Percentiles rank a stretch among this genome's conserved stretches.
These are phyloP conservation scores for Ellobium chinense DNA, from an alignment of 2,888 invertebrate genomes.

Conservation along the genomic window DNA sequence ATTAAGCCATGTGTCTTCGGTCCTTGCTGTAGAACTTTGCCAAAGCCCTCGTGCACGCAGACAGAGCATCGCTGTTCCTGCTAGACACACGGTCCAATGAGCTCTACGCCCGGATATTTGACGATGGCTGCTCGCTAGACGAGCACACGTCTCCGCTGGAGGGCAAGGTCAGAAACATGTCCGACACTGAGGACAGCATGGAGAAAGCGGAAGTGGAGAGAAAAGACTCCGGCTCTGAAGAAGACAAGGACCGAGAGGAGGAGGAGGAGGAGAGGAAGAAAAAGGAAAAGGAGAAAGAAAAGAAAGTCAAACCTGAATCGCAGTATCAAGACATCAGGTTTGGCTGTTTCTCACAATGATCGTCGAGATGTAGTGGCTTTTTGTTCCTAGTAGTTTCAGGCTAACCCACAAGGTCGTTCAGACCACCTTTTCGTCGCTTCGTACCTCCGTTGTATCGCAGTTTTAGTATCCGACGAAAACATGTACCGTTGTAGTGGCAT, in stretches of 20 bases:
- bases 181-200: background rate
- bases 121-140: conserved; percentile 78
- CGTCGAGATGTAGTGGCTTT: background rate
- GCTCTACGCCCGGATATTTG: conserved; percentile 90
- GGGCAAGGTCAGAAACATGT: background rate
- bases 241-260: conserved; percentile 17
- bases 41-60: conserved; percentile 89
- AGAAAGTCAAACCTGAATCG: conserved; percentile 23
- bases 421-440: too few species aligned
- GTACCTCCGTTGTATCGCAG: too few species aligned
- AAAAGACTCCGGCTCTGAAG: conserved; percentile 11
- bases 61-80: conserved; percentile 90
- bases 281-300: conserved; percentile 30
- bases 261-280: conserved; percentile 29
- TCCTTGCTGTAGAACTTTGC: conserved; percentile 84
- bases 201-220: conserved; percentile 15
- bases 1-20: too few species aligned
- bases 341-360: conserved; percentile 27
- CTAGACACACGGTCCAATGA: conserved; percentile 87
- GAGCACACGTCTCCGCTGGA: background rate
- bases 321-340: conserved; percentile 59
- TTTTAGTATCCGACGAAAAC: too few species aligned
- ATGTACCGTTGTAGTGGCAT: too few species aligned
- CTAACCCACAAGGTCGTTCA: too few species aligned
- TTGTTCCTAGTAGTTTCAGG: background rate